Evolutionary conservation across 1,140 invertebrate genomes (phyloP).

Genomic region (Atopsyche davidsoni): DNA sequence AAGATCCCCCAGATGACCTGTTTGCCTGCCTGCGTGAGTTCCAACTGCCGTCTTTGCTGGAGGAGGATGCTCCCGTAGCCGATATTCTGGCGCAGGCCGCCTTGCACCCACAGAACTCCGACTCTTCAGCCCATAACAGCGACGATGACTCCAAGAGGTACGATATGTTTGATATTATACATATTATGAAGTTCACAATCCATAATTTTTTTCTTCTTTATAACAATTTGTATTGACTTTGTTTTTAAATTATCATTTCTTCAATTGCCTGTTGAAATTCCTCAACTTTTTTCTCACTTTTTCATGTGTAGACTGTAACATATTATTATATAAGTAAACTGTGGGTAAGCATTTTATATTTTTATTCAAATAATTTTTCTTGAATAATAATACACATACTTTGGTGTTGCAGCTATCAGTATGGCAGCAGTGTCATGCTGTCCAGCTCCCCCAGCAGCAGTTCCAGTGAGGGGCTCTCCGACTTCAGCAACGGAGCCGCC

Average conservation of each 20-base stretch:
- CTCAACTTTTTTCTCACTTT: too few species aligned
- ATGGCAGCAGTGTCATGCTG: constrained; percentile 16
- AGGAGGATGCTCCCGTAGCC: constrained; percentile 20
- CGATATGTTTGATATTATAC: neutral
- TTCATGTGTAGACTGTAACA: too few species aligned
- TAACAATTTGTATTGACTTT: too few species aligned
- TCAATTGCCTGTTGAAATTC: too few species aligned
- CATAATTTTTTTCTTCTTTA: too few species aligned
- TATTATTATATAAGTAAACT: too few species aligned
- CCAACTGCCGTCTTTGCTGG: constrained; percentile 21
- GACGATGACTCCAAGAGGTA: constrained; percentile 29
- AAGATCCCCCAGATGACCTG: constrained; percentile 25
- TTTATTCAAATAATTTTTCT: neutral
- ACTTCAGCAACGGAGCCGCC: constrained; percentile 13
- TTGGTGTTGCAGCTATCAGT: constrained; percentile 23
- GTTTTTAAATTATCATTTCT: too few species aligned
- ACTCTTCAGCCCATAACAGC: constrained; percentile 23
- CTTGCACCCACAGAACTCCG: constrained; percentile 12
- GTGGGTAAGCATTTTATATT: too few species aligned
- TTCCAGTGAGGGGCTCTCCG: constrained; percentile 20
- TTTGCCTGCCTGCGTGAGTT: constrained; percentile 19
- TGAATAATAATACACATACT: neutral
- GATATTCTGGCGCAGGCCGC: constrained; percentile 28
- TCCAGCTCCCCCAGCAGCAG: constrained; percentile 25
- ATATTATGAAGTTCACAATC: too few species aligned